Evolutionary conservation across 1,140 invertebrate species (phyloP).

Genomic region (Pygmarrhopalites habei): DNA sequence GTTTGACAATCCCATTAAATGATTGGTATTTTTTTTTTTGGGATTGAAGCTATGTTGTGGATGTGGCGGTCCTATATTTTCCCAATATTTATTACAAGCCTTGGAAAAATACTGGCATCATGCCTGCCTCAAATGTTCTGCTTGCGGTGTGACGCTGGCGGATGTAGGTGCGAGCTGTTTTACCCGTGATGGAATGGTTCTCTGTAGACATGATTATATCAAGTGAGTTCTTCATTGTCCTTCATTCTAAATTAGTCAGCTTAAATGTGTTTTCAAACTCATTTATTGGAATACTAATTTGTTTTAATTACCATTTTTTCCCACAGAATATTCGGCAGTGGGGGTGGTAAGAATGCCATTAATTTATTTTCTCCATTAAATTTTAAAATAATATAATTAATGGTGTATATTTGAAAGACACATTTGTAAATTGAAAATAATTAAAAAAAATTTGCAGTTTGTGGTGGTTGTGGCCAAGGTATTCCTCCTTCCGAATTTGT

Average conservation of each 20-base stretch:
- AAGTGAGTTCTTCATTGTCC: constrained; percentile 60
- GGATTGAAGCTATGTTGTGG: constrained; percentile 45
- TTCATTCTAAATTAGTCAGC: too few species aligned
- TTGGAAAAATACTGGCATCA: constrained; percentile 85
- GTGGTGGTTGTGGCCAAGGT: constrained; percentile 76
- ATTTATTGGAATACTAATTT: too few species aligned
- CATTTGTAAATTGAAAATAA: too few species aligned
- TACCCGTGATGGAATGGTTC: constrained; percentile 81
- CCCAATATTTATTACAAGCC: constrained; percentile 77
- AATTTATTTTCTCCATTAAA: too few species aligned
- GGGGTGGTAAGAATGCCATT: too few species aligned
- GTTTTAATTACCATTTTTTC: too few species aligned
- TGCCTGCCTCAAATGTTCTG: constrained; percentile 83
- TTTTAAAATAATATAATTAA: too few species aligned
- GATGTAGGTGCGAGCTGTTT: constrained; percentile 85
- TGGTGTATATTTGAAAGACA: too few species aligned
- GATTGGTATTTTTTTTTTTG: too few species aligned
- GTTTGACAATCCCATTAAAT: too few species aligned
- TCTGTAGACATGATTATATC: constrained; percentile 88
- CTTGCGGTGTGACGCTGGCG: constrained; percentile 73
- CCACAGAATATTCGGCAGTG: constrained; percentile 81
- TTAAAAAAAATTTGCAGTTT: too few species aligned
- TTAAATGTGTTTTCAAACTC: too few species aligned
- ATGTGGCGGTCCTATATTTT: constrained; percentile 68
- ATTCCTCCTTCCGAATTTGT: constrained; percentile 87